A percentile compares a stretch with the other conserved stretches of the same genome.
Evolutionary conservation across 2,888 invertebrate genomes (phyloP).

Genomic region (Perizoma flavofasciatum): DNA sequence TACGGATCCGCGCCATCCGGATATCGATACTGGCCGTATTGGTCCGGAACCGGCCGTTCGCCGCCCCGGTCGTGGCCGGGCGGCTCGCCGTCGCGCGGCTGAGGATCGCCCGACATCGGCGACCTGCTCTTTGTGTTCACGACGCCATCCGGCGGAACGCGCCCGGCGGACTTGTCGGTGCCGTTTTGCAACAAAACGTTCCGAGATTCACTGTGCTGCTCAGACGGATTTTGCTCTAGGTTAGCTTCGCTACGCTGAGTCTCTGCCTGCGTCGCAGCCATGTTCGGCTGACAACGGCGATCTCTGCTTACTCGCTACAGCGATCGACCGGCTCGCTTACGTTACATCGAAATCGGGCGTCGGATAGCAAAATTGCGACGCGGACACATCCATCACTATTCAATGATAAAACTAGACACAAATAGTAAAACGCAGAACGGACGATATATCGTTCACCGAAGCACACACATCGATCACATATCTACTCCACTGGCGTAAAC

Average conservation of each 20-base stretch:
- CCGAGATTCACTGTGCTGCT: constrained; percentile 87
- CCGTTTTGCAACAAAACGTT: constrained; percentile 89
- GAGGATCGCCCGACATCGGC: constrained; percentile 87
- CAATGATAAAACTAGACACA: constrained; percentile 70
- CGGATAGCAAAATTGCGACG: constrained; percentile 82
- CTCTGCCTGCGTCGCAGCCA: constrained; percentile 94
- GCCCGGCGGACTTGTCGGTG: constrained; percentile 88
- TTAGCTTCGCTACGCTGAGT: constrained; percentile 91
- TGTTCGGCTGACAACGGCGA: constrained; percentile 86
- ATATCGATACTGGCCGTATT: constrained; percentile 82
- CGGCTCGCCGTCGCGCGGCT: constrained; percentile 87
- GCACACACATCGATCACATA: constrained; percentile 89
- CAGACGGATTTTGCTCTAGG: constrained; percentile 86
- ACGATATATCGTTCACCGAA: constrained; percentile 86
- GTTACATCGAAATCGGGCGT: constrained; percentile 83
- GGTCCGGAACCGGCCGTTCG: constrained; percentile 73
- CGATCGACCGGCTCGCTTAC: constrained; percentile 83
- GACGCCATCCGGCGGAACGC: constrained; percentile 86
- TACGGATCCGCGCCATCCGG: constrained; percentile 84
- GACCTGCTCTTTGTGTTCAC: constrained; percentile 87
- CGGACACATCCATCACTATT: constrained; percentile 83
- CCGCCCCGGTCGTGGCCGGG: constrained; percentile 83
- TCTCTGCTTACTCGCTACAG: constrained; percentile 85
- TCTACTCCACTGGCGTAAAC: constrained; percentile 90
- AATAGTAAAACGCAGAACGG: constrained; percentile 76